phyloP scores from a whole-genome alignment of 2,888 invertebrate genomes.

The Lordiphosa andalusiaca region DNA sequence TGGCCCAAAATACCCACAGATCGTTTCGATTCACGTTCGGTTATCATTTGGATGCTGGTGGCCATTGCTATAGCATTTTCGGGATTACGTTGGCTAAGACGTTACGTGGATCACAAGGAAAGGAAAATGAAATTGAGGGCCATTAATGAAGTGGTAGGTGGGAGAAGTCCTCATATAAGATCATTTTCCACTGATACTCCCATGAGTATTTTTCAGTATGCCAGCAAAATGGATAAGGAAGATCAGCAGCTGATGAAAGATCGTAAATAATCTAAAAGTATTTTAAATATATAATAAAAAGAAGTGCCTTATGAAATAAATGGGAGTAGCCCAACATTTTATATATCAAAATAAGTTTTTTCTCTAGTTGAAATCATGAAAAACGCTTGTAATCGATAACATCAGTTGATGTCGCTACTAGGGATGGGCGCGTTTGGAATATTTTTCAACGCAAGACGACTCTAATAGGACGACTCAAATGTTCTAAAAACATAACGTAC shows the following conservation, averaged over 20 bases:
- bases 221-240: conserved; percentile 29
- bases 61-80: conserved; percentile 76
- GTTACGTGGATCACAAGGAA: conserved; percentile 63
- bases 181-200: neutral
- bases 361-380: too few relatives aligned
- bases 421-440: too few relatives aligned
- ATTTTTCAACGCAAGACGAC: too few relatives aligned
- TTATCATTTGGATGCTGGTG: conserved; percentile 78
- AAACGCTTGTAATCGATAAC: too few relatives aligned
- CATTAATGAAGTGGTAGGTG: conserved; percentile 35
- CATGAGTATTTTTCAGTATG: conserved; percentile 25
- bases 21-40: conserved; percentile 78
- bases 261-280: conserved; percentile 15
- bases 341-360: too few relatives aligned
- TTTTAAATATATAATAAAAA: neutral
- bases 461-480: too few relatives aligned
- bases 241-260: conserved; percentile 19
- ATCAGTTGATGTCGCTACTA: too few relatives aligned
- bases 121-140: conserved; percentile 14
- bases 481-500: too few relatives aligned
- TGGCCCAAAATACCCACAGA: conserved; percentile 76
- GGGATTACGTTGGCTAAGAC: conserved; percentile 63
- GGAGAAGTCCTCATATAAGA: neutral
- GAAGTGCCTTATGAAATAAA: neutral
- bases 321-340: too few relatives aligned